Percentiles rank a stretch among this genome's conserved stretches.
These are phyloP conservation scores for Tachystola acroxantha DNA, from an alignment of 2,888 invertebrate species.

Conservation along the genomic window DNA sequence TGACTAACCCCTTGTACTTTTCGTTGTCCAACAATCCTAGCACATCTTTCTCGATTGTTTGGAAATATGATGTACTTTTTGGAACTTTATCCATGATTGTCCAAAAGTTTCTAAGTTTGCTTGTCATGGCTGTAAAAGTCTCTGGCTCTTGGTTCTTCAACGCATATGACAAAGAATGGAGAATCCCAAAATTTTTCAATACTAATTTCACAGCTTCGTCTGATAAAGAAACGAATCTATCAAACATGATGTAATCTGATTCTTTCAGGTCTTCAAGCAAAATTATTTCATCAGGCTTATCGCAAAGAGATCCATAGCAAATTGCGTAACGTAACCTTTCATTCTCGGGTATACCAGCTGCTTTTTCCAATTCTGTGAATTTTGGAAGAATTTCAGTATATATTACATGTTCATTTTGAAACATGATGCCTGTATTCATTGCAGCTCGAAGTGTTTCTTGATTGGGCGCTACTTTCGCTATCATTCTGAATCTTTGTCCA, in stretches of 20 bases:
- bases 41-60: neutral
- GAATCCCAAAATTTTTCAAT: conserved; percentile 28
- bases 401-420: conserved; percentile 31
- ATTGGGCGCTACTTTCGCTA: conserved; percentile 42
- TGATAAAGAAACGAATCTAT: conserved; percentile 19
- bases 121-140: neutral
- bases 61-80: neutral
- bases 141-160: conserved; percentile 29
- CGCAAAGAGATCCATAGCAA: conserved; percentile 29
- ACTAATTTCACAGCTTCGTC: conserved; percentile 20
- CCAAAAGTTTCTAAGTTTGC: neutral
- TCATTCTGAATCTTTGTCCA: conserved; percentile 24
- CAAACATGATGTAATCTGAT: conserved; percentile 24
- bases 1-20: neutral
- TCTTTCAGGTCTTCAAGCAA: conserved; percentile 36
- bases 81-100: neutral
- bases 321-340: conserved; percentile 26
- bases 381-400: conserved; percentile 32
- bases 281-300: conserved; percentile 33
- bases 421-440: conserved; percentile 16
- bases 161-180: conserved; percentile 33
- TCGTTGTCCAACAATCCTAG: neutral
- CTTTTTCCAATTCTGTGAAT: conserved; percentile 24
- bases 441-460: conserved; percentile 16
- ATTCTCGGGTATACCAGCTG: conserved; percentile 20